These are phyloP conservation scores for Calycopis cecrops DNA, from an alignment of 1,140 invertebrate genomes.

Conservation along the genomic window DNA sequence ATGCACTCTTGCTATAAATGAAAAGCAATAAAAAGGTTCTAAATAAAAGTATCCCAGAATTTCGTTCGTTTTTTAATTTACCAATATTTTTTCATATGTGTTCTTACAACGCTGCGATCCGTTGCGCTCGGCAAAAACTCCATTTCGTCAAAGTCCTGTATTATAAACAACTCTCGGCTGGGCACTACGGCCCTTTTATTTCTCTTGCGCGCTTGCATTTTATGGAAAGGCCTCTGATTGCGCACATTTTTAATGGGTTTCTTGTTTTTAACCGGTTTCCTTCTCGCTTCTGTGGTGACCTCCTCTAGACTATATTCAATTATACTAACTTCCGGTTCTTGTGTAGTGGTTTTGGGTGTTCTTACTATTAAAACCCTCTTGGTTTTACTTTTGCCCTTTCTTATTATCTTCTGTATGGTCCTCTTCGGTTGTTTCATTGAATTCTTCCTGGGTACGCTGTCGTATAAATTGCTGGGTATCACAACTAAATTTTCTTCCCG, in stretches of 20 bases:
- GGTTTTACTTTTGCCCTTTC: constrained; percentile 41
- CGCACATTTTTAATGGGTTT: constrained; percentile 37
- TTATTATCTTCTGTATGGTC: constrained; percentile 64
- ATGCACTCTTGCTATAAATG: too few species aligned
- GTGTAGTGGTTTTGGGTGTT: constrained; percentile 31
- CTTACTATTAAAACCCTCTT: constrained; percentile 38
- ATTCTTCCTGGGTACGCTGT: constrained; percentile 36
- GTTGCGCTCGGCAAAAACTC: constrained; percentile 48
- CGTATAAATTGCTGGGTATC: constrained; percentile 40
- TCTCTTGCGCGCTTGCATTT: constrained; percentile 36
- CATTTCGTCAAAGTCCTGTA: constrained; percentile 58
- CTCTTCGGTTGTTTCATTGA: constrained; percentile 51
- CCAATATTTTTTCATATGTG: constrained; percentile 53
- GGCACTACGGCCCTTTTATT: constrained; percentile 39
- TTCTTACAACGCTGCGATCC: constrained; percentile 41
- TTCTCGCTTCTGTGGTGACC: constrained; percentile 35
- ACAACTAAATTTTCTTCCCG: constrained; percentile 49
- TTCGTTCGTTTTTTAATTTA: constrained; percentile 35
- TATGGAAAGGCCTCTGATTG: constrained; percentile 54
- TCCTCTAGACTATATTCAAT: constrained; percentile 27
- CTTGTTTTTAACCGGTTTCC: constrained; percentile 40
- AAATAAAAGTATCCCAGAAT: too few species aligned
- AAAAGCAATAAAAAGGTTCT: too few species aligned
- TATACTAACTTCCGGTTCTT: constrained; percentile 22
- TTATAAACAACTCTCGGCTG: constrained; percentile 38